A percentile compares a stretch with the other conserved stretches of the same genome.
These are phyloP conservation scores for Scaptomyza flava DNA, from an alignment of 2,888 invertebrate genomes.

Conservation along the genomic window DNA sequence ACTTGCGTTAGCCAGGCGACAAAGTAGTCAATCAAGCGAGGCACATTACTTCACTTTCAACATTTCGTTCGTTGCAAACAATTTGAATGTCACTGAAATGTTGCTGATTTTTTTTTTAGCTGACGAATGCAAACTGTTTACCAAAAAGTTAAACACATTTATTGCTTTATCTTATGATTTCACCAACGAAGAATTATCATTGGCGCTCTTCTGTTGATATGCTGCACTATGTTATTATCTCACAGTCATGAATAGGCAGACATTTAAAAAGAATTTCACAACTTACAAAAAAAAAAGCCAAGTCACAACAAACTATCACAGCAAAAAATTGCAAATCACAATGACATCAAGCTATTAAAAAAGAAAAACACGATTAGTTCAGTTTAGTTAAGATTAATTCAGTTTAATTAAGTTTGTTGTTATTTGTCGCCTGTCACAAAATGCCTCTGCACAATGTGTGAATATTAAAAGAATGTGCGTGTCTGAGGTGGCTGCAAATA, in stretches of 20 bases:
- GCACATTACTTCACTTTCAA: background rate
- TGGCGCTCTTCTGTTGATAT: background rate
- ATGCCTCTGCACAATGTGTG: conserved; percentile 56
- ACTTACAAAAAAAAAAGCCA: background rate
- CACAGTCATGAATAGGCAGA: background rate
- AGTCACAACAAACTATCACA: background rate
- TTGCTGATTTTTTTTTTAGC: no score
- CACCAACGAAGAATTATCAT: background rate
- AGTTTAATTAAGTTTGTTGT: background rate
- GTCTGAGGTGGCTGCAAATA: conserved; percentile 68
- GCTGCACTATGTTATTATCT: background rate
- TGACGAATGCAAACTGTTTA: no score
- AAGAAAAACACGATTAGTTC: no score
- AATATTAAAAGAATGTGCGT: conserved; percentile 68
- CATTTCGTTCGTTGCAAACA: no score
- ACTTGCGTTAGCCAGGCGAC: conserved; percentile 30
- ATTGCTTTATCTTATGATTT: no score
- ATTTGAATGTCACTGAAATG: no score
- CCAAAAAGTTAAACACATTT: no score
- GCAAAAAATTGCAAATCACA: background rate
- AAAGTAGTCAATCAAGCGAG: conserved; percentile 17
- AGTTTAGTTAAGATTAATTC: no score
- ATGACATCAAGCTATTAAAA: background rate
- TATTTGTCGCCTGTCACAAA: conserved; percentile 44
- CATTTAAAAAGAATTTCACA: background rate